These are phyloP conservation scores for Furnarius figulus DNA, from an alignment of 2,113 vertebrate species.

Conservation along the genomic window DNA sequence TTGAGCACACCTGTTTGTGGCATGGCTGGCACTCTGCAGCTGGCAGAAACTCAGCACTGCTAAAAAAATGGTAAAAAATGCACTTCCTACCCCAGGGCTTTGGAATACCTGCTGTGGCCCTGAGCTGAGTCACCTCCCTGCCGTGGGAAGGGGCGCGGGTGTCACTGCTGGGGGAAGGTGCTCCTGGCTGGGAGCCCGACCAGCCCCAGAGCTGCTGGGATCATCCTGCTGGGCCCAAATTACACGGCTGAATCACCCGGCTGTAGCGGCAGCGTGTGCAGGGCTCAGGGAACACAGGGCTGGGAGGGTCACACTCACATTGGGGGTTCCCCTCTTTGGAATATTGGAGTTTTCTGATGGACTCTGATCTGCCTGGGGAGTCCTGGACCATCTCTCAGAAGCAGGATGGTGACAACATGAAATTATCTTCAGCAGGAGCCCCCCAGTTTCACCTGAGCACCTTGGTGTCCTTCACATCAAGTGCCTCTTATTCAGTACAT, in stretches of 20 bases:
- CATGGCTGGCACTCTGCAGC: neutral
- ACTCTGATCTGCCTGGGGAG: neutral
- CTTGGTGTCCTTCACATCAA: rapidly evolving
- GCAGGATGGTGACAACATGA: neutral
- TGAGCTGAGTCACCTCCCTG: neutral
- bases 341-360: neutral
- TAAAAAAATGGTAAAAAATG: neutral
- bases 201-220: neutral
- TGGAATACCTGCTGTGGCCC: neutral
- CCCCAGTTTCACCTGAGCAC: rapidly evolving
- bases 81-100: constrained; percentile 1
- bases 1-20: neutral
- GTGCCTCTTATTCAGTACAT: rapidly evolving
- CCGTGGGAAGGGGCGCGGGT: neutral
- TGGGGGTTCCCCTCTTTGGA: neutral
- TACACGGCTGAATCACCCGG: constrained; percentile 19
- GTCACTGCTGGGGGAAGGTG: neutral
- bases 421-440: neutral
- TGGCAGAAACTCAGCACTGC: neutral
- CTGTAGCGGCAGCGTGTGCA: neutral
- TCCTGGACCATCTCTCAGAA: neutral
- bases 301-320: neutral
- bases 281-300: neutral
- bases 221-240: neutral
- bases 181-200: neutral